Base-by-base conservation (phyloP, 35 echinoderm and acorn worm species). In the Ophiothrix spiculata region DNA sequence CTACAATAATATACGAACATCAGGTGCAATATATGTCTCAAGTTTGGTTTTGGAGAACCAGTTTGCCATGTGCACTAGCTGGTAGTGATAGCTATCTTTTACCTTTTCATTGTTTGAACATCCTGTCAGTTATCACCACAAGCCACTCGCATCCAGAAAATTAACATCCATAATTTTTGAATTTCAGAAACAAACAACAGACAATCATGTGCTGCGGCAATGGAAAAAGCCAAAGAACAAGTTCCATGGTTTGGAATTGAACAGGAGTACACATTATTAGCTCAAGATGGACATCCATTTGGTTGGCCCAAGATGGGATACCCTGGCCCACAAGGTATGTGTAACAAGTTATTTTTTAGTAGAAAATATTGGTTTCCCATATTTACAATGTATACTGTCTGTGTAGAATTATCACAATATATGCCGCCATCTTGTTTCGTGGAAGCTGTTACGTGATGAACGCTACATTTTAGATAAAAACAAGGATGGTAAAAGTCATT, bases 221-320 rank as follows among this genome's bases (percentile, higher is more conserved):
- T 98, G 95, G 83, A 93, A 0, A 75, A 74, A 32, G 91, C 95
- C 11, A 82, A 93, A 56, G 90, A 56, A 15, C 39, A 81, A 25
- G 33, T 29, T 76, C 95, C 95, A 39, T 98, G 95, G 95, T 98
- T 98, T 86, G 95, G 95, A 35, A 98, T 98, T 85, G 95, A 98
- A 80, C 95, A 98, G 78, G 95, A 98, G 75, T 98, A 98, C 89
- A 98, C 95, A 79, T 85, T 98, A 39, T 82, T 98, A 23, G 77
- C 84, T 13, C 86, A 81, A 33, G 95, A 94, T 83, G 79, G 75
- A 54, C 91, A 93, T 86, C 95, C 95, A 39, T 97, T 97, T n/a
- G n/a, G n/a, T n/a, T n/a, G 95, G 95, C 95, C 95, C 56, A 93
- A 94, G 81, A 77, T 90, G 32, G 95, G 95, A 37, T 98, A 86